A percentile compares a stretch with the other conserved stretches of the same genome.
These are phyloP conservation scores for Sebastes nivosus DNA, from an alignment of 2,797 vertebrate species.

Conservation along the genomic window DNA sequence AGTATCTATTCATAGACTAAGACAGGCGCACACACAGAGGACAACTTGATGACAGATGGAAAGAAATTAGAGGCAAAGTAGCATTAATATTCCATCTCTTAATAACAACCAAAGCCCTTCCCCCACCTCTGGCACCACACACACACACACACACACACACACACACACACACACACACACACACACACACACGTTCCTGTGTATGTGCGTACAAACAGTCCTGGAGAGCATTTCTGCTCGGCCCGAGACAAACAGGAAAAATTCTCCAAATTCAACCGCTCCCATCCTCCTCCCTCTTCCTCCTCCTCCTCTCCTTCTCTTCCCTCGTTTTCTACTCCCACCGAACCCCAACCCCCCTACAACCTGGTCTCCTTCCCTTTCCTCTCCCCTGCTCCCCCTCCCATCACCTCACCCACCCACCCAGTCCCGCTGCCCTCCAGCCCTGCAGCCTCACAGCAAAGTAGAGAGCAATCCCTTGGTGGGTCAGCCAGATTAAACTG, in stretches of 20 bases:
- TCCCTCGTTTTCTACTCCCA: conserved; percentile 12
- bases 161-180: neutral
- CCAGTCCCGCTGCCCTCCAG: conserved; percentile 64
- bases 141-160: conserved; percentile 11
- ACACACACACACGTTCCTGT: neutral
- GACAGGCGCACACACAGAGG: conserved; percentile 51
- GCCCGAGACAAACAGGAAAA: conserved; percentile 52
- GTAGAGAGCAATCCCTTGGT: conserved; percentile 84
- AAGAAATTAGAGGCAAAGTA: conserved; percentile 80
- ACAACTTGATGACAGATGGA: conserved; percentile 78
- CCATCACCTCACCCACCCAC: conserved; percentile 4
- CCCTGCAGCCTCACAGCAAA: conserved; percentile 77
- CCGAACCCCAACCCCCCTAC: neutral
- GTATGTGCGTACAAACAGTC: conserved; percentile 4
- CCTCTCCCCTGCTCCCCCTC: neutral
- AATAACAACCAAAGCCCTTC: conserved; percentile 63
- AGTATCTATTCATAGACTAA: conserved; percentile 65
- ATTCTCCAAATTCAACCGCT: conserved; percentile 44
- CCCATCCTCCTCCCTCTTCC: conserved; percentile 40
- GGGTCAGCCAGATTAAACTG: conserved; percentile 87
- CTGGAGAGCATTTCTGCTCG: conserved; percentile 54
- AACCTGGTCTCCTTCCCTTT: conserved; percentile 42
- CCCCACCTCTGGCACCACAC: conserved; percentile 56
- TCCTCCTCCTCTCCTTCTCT: neutral
- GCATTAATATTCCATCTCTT: conserved; percentile 79